Percentiles rank a stretch among this genome's conserved stretches.
phyloP scores from a whole-genome alignment of 2,113 vertebrate species.

The Upupa epops region DNA sequence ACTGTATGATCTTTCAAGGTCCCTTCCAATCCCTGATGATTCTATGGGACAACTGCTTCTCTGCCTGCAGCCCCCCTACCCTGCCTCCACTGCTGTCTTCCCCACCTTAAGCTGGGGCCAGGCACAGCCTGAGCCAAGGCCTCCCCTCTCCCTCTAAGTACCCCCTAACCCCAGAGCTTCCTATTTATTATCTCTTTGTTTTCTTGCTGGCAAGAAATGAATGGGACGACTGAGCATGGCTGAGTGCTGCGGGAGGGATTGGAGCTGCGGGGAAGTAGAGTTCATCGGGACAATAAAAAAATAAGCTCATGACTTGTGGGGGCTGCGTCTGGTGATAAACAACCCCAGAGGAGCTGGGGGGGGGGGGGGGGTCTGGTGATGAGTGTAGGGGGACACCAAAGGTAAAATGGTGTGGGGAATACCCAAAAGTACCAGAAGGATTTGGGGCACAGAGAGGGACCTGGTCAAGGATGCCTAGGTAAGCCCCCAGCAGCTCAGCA shows the following conservation, averaged over 20 bases:
- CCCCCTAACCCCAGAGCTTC: not conserved
- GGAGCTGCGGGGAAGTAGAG: slow-evolving; percentile 17
- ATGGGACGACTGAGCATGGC: not conserved
- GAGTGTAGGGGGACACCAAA: not conserved
- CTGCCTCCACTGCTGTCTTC: too few relatives aligned
- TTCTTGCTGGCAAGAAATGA: slow-evolving; percentile 76
- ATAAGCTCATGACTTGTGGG: not conserved
- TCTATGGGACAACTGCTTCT: not conserved
- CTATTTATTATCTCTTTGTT: slow-evolving; percentile 70
- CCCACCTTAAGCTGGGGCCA: not conserved
- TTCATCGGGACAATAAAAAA: slow-evolving; percentile 49
- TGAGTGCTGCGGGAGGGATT: not conserved
- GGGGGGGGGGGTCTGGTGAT: not conserved
- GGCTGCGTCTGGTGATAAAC: not conserved
- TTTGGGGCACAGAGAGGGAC: too few relatives aligned
- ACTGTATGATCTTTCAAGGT: too few relatives aligned
- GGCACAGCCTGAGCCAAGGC: not conserved
- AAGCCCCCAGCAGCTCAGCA: rapidly evolving
- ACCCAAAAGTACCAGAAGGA: not conserved
- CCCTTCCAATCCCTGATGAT: too few relatives aligned
- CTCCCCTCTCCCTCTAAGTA: not conserved
- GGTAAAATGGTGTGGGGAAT: too few relatives aligned
- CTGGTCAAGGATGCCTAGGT: too few relatives aligned
- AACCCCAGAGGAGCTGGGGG: not conserved
- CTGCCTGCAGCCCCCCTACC: not conserved